Base-by-base conservation (phyloP, 2,797 vertebrate species). In the Paratrypauchen microcephalus region DNA sequence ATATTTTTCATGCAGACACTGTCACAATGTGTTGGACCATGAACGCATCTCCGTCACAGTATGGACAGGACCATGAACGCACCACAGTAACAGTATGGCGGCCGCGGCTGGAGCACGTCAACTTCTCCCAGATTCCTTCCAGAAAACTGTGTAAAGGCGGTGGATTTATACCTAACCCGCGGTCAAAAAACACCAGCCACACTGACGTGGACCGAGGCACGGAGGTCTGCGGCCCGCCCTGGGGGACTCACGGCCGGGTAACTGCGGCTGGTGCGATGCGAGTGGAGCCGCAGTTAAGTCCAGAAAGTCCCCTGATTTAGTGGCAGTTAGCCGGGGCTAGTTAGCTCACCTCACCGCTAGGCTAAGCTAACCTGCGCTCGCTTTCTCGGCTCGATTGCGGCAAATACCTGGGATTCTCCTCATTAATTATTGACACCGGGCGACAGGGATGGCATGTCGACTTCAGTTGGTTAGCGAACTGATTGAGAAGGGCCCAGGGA, bases 41-140 rank as follows among this genome's bases (percentile, higher is more conserved):
- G 83, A 89, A 88, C 81, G 87, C 86, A 76, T 74, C 86, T 50
- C 83, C 70, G 75, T 87, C 88, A 75, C 92, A 91, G 87, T 91
- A 93, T 94, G 93, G 92, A 76, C 58, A 21, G 68, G 78, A 12
- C 88, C 3, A 9, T 86, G 84, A 89, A 88, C 82, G 86, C 87
- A 77, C 73, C 86, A 54, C 83, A 71, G 76, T 86, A 89, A 76
- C 92, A 91, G 87, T 91, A 94, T 94, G 93, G 93, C 92, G 90
- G 87, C 88, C 18, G 26, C 72, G 81, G 84, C 89, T 85, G 81
- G 81, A 87, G 89, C 87, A 92, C 89, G 87, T 88, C 84, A 91
- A 92, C 90, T 93, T 92, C 72, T 88, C 85, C 58, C 57, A 88
- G 83, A 84, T 89, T 87, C 79, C 75, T 88, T 70, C 84, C 89